phyloP scores from a whole-genome alignment of 2,888 invertebrate species.

The Leptinotarsa peninsularis region DNA sequence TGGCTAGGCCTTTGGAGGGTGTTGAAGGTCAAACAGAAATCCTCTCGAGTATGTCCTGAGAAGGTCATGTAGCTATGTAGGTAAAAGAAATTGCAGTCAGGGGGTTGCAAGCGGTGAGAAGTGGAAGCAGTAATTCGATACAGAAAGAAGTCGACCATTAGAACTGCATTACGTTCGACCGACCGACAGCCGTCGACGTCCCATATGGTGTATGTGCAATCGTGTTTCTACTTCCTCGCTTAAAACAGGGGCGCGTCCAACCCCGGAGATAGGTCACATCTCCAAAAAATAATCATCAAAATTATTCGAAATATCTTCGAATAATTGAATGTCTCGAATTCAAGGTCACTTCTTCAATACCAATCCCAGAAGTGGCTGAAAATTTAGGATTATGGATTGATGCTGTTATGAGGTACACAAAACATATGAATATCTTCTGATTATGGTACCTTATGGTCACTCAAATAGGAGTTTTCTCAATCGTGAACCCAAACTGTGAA shows the following conservation, averaged over 20 bases:
- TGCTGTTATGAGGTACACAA: too few relatives aligned
- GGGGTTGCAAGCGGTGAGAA: slow-evolving; percentile 30
- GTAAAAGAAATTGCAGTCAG: slow-evolving; percentile 39
- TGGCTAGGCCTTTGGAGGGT: slow-evolving; percentile 24
- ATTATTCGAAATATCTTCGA: too few relatives aligned
- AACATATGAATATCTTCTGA: too few relatives aligned
- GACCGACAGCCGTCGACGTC: slow-evolving; percentile 39
- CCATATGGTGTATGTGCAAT: slow-evolving; percentile 51
- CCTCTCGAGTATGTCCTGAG: slow-evolving; percentile 29
- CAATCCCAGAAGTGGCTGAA: too few relatives aligned
- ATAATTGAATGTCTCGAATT: too few relatives aligned
- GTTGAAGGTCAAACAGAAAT: slow-evolving; percentile 42
- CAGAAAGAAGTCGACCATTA: slow-evolving; percentile 31
- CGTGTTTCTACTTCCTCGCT: slow-evolving; percentile 43
- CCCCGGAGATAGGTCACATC: too few relatives aligned
- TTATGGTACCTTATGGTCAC: too few relatives aligned
- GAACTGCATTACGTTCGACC: slow-evolving; percentile 49
- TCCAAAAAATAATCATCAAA: too few relatives aligned
- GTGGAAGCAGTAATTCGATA: slow-evolving; percentile 37
- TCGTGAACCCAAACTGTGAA: too few relatives aligned
- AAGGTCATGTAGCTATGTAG: slow-evolving; percentile 40
- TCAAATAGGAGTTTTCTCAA: too few relatives aligned
- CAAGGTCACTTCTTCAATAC: too few relatives aligned
- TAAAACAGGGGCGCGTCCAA: slow-evolving; percentile 25
- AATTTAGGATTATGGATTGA: too few relatives aligned